phyloP scores from a whole-genome alignment of 2,888 invertebrate species.

The Calephelis perditalis region DNA sequence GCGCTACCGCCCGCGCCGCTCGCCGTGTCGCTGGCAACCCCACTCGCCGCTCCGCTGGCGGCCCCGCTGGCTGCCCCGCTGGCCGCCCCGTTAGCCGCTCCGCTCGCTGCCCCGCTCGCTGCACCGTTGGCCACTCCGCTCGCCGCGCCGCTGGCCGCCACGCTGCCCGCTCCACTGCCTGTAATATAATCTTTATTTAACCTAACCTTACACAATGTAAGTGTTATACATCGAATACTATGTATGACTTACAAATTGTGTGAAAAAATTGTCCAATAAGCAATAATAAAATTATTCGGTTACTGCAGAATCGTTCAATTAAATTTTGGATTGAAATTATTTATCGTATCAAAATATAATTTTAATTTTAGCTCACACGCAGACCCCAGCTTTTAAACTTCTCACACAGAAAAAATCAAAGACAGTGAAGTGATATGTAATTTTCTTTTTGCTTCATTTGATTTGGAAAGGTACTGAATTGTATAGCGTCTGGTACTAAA shows the following conservation, averaged over 20 bases:
- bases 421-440: no score
- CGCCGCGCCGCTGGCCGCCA: slow-evolving; percentile 35
- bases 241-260: not conserved
- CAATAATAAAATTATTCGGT: no score
- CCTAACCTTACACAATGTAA: slow-evolving; percentile 1
- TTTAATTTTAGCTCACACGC: no score
- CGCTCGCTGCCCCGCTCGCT: slow-evolving; percentile 36
- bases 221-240: not conserved
- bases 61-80: slow-evolving; percentile 46
- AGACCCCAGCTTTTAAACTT: no score
- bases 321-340: no score
- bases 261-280: not conserved
- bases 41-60: slow-evolving; percentile 52
- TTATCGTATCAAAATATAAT: no score
- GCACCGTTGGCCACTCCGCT: slow-evolving; percentile 40
- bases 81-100: slow-evolving; percentile 41
- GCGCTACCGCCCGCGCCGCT: slow-evolving; percentile 42
- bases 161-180: slow-evolving; percentile 39
- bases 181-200: slow-evolving; percentile 31
- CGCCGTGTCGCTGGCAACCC: slow-evolving; percentile 42
- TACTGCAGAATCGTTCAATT: no score
- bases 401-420: no score
- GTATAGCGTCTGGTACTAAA: no score
- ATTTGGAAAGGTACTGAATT: no score
- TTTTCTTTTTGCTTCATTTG: no score